Evolutionary conservation across 2,888 invertebrate genomes (phyloP), one percentile per base, ranked within the genome.

Genomic region (Campoletis raptor): DNA sequence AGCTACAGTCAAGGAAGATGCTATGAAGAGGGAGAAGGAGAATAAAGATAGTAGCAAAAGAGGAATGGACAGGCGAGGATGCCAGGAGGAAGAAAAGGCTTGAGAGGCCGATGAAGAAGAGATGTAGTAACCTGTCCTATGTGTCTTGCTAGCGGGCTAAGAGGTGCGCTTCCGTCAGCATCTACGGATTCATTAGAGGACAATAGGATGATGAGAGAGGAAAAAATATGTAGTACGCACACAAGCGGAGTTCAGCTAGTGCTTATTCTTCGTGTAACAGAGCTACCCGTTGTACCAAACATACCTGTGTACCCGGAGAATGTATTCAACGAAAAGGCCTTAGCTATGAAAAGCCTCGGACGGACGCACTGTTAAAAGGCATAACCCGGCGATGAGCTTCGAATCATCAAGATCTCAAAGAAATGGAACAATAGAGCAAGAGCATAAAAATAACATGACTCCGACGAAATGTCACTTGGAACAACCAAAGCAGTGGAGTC

Each of bases 131-230:
- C 91, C 91, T 91, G 92, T 91, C 90, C 90, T 89, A 90, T 91
- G 91, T 86, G 91, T 92, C 92, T 92, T 91, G 90, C 87, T 88
- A 87, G 90, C 85, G 86, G 89, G 87, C 73, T 37, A 48, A 77
- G 67, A 80, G 80, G 81, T 87, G 87, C 89, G 92, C 92, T 93
- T 93, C 93, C 93, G 92, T 93, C 93, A 93, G 92, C 91, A 91
- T 93, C 93, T 91, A 93, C 92, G 92, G 93, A 93, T 94, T 94
- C 93, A 94, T 94, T 93, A 94, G 92, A 93, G 94, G 93, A 94
- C 93, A 94, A 94, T 94, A 91, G 93, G 91, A 93, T 92, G 93
- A 94, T 92, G 93, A 94, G 92, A 91, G 72, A 70, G 77, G 77
- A 78, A 87, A 85, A 87, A 85, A 88, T 74, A 86, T 81, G 85